Base-by-base conservation (phyloP, 2,797 vertebrate genomes). In the Rhinichthys osculus region DNA sequence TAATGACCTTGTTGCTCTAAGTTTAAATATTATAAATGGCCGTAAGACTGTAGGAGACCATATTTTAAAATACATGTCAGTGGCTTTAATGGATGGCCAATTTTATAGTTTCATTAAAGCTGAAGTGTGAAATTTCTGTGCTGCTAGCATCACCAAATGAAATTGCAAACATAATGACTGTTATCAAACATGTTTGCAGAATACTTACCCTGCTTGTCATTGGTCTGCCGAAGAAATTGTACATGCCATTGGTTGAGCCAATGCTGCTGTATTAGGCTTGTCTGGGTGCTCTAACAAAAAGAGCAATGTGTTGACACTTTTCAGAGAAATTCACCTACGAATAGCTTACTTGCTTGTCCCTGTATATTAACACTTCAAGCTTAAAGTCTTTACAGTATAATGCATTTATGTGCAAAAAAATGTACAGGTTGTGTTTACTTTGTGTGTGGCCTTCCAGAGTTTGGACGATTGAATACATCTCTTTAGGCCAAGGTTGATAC, bases 401-500 rank as follows among this genome's bases (percentile, higher is more conserved):
- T 78, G 21, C 35, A 40, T 59, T 78, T 78, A 23, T 78, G n/a
- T 64, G 38, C n/a, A 19, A 30, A 64, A 30, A 1, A 44, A 9
- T 62, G 7, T 78, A 21, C 21, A 21, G 23, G 14, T 30, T 71
- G 30, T 40, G 50, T 72, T 71, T 59, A 42, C 67, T 42, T 27
- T 72, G 13, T 71, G 82, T 83, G 82, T 66, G 71, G 82, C 42
- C 42, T 64, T 72, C 27, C 2, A 47, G 27, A 85, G 40, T 71
- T 79, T 59, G 38, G 54, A 78, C 30, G 47, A 42, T 72, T 78
- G 16, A 66, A 76, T 77, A 85, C 70, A 84, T 83, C 42, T 87
- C 88, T 85, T 83, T 87, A 64, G 57, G 66, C 47, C 81, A 89
- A 89, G 83, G 83, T 89, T 87, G 83, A 33, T 64, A 84, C 50